Percentiles rank a stretch among this genome's conserved stretches.
Conservation (phyloP, 2,113 vertebrate genomes). For the Sceloporus undulatus region DNA sequence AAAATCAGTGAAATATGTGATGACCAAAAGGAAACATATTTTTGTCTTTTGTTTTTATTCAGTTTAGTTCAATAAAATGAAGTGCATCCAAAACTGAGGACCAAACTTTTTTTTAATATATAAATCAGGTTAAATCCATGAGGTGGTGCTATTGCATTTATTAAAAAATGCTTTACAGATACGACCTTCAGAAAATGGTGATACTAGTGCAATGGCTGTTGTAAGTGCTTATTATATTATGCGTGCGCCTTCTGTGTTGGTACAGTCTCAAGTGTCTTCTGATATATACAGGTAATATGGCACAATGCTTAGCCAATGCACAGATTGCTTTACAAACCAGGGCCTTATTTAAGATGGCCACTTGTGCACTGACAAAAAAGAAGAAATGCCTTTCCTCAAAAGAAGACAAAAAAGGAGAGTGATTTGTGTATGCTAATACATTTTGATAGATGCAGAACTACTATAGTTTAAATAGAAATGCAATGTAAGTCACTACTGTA, state of each 20-base stretch:
- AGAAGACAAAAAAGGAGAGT: too few species aligned
- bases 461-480: too few species aligned
- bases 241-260: too few species aligned
- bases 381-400: too few species aligned
- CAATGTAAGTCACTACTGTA: too few species aligned
- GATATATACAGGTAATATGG: not conserved
- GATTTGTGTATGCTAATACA: too few species aligned
- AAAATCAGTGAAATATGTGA: not conserved
- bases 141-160: constrained; percentile 32
- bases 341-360: not conserved
- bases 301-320: not conserved
- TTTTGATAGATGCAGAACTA: too few species aligned
- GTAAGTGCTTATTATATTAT: not conserved
- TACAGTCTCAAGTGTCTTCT: not conserved
- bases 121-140: not conserved
- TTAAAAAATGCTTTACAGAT: not conserved
- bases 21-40: not conserved
- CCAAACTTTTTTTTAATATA: not conserved
- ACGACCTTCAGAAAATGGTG: not conserved
- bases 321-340: not conserved
- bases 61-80: not conserved
- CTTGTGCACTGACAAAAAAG: not conserved
- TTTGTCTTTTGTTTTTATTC: not conserved
- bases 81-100: not conserved
- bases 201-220: not conserved